A percentile compares a stretch with the other conserved stretches of the same genome.
Conservation (phyloP, 2,797 vertebrate genomes). For the Macroramphosus scolopax region DNA sequence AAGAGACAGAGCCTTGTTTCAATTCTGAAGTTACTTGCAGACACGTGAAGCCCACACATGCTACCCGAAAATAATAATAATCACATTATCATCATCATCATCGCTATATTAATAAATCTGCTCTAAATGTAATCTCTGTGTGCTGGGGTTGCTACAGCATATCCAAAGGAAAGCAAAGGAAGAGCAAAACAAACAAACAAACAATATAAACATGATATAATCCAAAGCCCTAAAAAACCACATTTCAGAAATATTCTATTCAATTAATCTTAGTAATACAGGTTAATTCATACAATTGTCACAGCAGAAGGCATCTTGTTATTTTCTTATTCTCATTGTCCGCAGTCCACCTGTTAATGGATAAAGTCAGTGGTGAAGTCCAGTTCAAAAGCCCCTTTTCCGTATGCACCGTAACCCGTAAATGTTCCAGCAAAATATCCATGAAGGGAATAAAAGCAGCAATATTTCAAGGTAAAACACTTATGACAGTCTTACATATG, state of each 20-base stretch:
- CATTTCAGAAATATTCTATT: slow-evolving; percentile 66
- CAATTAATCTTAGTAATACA: slow-evolving; percentile 68
- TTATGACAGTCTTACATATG: slow-evolving; percentile 12
- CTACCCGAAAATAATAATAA: slow-evolving; percentile 56
- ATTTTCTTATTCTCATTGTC: slow-evolving; percentile 49
- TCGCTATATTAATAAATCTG: slow-evolving; percentile 56
- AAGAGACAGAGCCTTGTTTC: slow-evolving; percentile 66
- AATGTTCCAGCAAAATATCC: slow-evolving; percentile 35
- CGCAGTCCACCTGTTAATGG: slow-evolving; percentile 43
- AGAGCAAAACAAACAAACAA: slow-evolving; percentile 46
- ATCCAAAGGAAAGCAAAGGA: slow-evolving; percentile 26
- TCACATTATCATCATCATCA: slow-evolving; percentile 57
- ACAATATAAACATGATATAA: slow-evolving; percentile 60
- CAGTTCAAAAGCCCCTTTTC: slow-evolving; percentile 36
- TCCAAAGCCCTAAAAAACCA: slow-evolving; percentile 64
- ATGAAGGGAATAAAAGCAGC: slow-evolving; percentile 50
- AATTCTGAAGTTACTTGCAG: slow-evolving; percentile 56
- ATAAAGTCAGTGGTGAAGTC: slow-evolving; percentile 51
- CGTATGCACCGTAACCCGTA: slow-evolving; percentile 44
- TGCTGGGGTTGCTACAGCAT: slow-evolving; percentile 59
- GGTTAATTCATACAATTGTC: slow-evolving; percentile 75
- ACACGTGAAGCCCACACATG: slow-evolving; percentile 51
- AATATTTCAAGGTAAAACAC: slow-evolving; percentile 28
- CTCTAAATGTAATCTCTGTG: slow-evolving; percentile 66
- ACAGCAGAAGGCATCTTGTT: slow-evolving; percentile 80